Percentiles rank a stretch among this genome's conserved stretches.
Evolutionary conservation across 2,888 invertebrate species (phyloP).

Genomic region (Rhimphoctona megacephalus): DNA sequence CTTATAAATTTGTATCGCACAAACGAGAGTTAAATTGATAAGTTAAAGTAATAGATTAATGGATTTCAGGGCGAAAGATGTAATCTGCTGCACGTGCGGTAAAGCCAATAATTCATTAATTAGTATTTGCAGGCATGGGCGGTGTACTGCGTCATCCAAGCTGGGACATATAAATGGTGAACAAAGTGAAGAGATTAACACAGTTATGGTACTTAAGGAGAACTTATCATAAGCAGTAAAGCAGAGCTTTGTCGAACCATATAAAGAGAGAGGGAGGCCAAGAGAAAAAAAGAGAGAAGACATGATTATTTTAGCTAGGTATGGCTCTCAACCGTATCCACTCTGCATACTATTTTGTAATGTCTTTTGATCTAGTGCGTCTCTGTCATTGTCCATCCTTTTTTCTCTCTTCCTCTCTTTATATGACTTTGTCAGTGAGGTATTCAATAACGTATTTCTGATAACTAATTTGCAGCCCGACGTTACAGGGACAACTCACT

Average conservation of each 20-base stretch:
- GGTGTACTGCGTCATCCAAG: slow-evolving; percentile 3
- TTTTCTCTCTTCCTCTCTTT: background rate
- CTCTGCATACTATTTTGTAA: background rate
- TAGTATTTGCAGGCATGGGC: background rate
- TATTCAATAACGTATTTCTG: slow-evolving; percentile 63
- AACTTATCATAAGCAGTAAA: background rate
- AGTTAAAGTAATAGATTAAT: background rate
- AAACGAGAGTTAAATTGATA: slow-evolving; percentile 1
- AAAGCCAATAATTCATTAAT: slow-evolving; percentile 9
- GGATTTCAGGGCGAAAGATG: background rate
- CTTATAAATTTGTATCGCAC: background rate
- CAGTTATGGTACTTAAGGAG: background rate
- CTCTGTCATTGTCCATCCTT: background rate
- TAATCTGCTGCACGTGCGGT: background rate
- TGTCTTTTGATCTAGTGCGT: background rate
- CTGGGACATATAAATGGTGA: background rate
- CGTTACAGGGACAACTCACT: too few species aligned
- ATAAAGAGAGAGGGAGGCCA: background rate
- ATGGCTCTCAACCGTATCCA: background rate
- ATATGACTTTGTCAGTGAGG: slow-evolving; percentile 30
- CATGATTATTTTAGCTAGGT: background rate
- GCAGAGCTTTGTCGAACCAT: background rate
- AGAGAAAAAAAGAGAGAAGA: background rate
- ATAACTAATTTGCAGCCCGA: slow-evolving; percentile 61
- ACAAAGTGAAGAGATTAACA: slow-evolving; percentile 5